Evolutionary conservation across 2,113 vertebrate species (phyloP).

Genomic region (Tylochromis polylepis): DNA sequence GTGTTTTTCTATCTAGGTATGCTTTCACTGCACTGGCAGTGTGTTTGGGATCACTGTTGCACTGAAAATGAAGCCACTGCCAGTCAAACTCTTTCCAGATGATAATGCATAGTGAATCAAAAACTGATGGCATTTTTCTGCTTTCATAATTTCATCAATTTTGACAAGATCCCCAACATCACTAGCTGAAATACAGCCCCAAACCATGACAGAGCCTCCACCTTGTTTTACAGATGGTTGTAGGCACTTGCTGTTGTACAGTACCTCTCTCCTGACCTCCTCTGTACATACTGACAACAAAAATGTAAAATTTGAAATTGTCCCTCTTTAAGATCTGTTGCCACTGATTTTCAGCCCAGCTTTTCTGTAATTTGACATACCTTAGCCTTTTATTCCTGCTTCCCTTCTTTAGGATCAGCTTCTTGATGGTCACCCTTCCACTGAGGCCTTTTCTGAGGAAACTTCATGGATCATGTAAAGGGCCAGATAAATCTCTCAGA

Average conservation of each 20-base stretch:
- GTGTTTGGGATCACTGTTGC: rapidly evolving
- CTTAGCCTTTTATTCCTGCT: neutral
- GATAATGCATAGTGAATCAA: neutral
- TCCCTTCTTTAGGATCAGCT: neutral
- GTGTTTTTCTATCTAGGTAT: neutral
- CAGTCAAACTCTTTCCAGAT: neutral
- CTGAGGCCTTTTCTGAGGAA: neutral
- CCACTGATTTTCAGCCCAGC: neutral
- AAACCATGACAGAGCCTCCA: neutral
- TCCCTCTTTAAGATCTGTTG: neutral
- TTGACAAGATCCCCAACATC: neutral
- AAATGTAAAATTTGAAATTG: neutral
- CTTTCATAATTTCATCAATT: neutral
- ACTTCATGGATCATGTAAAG: neutral
- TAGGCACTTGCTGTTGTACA: neutral
- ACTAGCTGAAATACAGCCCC: neutral
- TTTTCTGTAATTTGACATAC: neutral
- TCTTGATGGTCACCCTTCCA: neutral
- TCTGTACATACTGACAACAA: rapidly evolving
- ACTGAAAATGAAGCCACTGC: neutral
- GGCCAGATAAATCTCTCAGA: neutral
- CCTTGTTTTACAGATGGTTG: neutral
- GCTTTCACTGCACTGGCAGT: neutral
- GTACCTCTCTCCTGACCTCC: neutral
- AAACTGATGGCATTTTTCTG: neutral